A percentile compares a stretch with the other conserved stretches of the same genome.
Evolutionary conservation across 2,797 vertebrate species (phyloP).

Genomic region (Aulostomus chinensis): DNA sequence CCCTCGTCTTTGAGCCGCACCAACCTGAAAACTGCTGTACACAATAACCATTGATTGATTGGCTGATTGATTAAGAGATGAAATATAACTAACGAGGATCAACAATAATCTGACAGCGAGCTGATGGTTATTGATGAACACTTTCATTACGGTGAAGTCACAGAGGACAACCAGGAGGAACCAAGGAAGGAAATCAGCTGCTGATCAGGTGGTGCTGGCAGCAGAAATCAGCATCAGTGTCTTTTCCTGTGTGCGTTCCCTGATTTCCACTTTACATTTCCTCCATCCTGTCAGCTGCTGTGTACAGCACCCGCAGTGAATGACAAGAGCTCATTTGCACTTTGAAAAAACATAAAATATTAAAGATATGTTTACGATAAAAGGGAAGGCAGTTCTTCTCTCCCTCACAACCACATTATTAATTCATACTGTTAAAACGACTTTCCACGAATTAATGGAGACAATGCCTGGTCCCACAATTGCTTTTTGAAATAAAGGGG

Average conservation of each 20-base stretch:
- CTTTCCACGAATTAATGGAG: slow-evolving; percentile 87
- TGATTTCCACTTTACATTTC: slow-evolving; percentile 48
- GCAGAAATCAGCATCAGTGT: slow-evolving; percentile 12
- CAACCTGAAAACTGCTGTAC: too few relatives aligned
- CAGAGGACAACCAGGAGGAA: background rate
- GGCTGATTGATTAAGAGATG: too few relatives aligned
- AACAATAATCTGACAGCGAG: too few relatives aligned
- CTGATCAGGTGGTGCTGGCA: slow-evolving; percentile 3
- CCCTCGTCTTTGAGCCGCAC: too few relatives aligned
- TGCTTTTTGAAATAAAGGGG: slow-evolving; percentile 78
- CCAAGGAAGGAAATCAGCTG: background rate
- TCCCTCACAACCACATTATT: slow-evolving; percentile 82
- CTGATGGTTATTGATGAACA: too few relatives aligned
- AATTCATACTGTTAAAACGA: slow-evolving; percentile 89
- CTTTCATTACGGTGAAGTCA: too few relatives aligned
- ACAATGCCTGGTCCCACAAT: slow-evolving; percentile 68
- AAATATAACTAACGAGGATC: too few relatives aligned
- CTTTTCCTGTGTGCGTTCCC: background rate
- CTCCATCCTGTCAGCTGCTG: slow-evolving; percentile 54
- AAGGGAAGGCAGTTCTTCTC: slow-evolving; percentile 80
- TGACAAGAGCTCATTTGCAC: slow-evolving; percentile 75
- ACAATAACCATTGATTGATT: too few relatives aligned
- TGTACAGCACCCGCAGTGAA: slow-evolving; percentile 40
- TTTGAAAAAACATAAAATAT: slow-evolving; percentile 86
- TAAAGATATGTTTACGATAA: slow-evolving; percentile 87